Conservation (phyloP, 2,797 vertebrate genomes). For the Neoniphon sammara region DNA sequence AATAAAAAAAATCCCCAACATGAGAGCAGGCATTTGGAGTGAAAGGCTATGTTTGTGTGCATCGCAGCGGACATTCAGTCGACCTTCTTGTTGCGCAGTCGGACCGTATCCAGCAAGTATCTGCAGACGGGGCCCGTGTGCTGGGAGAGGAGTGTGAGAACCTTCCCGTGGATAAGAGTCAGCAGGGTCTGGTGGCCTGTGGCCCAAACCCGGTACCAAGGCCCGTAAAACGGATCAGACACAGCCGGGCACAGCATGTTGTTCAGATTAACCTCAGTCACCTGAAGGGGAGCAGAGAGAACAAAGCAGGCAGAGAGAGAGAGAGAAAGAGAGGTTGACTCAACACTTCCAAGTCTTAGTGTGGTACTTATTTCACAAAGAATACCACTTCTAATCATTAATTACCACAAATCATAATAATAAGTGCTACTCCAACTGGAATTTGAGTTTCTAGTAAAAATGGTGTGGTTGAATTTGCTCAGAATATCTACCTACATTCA, state of each 20-base stretch:
- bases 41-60: slow-evolving; percentile 50
- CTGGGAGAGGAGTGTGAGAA: slow-evolving; percentile 89
- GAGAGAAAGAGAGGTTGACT: slow-evolving; percentile 28
- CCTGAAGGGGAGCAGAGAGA: slow-evolving; percentile 77
- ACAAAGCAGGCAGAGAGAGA: slow-evolving; percentile 6
- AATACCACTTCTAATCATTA: too few species aligned
- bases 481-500: slow-evolving; percentile 30
- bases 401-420: not conserved
- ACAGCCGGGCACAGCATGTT: slow-evolving; percentile 99
- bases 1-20: slow-evolving; percentile 31
- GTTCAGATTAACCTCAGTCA: slow-evolving; percentile 98
- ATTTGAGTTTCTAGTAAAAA: slow-evolving; percentile 27
- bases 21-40: slow-evolving; percentile 59
- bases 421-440: slow-evolving; percentile 15
- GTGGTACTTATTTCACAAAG: not conserved
- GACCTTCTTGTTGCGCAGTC: slow-evolving; percentile 92
- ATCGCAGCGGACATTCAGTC: slow-evolving; percentile 79
- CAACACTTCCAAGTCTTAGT: not conserved
- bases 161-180: slow-evolving; percentile 95
- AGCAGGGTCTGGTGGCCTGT: slow-evolving; percentile 95
- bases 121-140: slow-evolving; percentile 83
- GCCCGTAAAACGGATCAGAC: slow-evolving; percentile 98
- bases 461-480: slow-evolving; percentile 25
- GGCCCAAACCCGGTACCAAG: slow-evolving; percentile 97
- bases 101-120: slow-evolving; percentile 85